These are phyloP conservation scores for Aphelenchoides besseyi DNA, from an alignment of 1,140 invertebrate species.

Conservation along the genomic window DNA sequence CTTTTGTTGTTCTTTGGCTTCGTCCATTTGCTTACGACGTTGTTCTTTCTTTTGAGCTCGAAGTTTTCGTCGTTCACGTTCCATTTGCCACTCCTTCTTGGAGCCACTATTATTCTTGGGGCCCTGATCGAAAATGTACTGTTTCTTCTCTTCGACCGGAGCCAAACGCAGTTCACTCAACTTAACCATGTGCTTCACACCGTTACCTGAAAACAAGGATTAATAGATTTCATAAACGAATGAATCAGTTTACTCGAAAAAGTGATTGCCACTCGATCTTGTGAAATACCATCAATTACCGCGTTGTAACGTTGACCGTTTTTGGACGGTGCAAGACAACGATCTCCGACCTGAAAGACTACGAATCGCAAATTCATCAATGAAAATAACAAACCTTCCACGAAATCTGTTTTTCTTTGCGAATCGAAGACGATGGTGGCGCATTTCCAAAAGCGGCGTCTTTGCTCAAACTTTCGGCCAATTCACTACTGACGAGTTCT, in stretches of 20 bases:
- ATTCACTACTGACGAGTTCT: constrained; percentile 29
- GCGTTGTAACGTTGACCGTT: constrained; percentile 47
- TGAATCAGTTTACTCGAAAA: constrained; percentile 37
- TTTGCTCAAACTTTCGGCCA: constrained; percentile 12
- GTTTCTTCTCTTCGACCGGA: constrained; percentile 46
- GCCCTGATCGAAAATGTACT: constrained; percentile 42
- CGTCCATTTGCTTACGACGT: constrained; percentile 40
- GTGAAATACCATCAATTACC: constrained; percentile 50
- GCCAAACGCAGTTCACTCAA: constrained; percentile 37
- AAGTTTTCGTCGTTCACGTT: constrained; percentile 43
- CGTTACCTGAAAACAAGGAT: constrained; percentile 32
- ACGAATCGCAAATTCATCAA: constrained; percentile 15
- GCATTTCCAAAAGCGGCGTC: background rate
- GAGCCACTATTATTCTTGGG: constrained; percentile 19
- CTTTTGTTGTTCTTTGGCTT: constrained; percentile 46
- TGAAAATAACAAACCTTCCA: constrained; percentile 33
- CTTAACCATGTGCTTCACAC: constrained; percentile 45
- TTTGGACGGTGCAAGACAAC: constrained; percentile 44
- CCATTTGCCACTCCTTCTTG: constrained; percentile 50
- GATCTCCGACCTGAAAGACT: constrained; percentile 43
- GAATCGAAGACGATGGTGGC: background rate
- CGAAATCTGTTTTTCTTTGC: constrained; percentile 28
- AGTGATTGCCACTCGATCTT: constrained; percentile 50
- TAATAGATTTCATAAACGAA: constrained; percentile 16
- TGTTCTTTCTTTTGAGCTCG: constrained; percentile 49